These are phyloP conservation scores for Heloderma charlesbogerti DNA, from an alignment of 2,113 vertebrate species.

Conservation along the genomic window DNA sequence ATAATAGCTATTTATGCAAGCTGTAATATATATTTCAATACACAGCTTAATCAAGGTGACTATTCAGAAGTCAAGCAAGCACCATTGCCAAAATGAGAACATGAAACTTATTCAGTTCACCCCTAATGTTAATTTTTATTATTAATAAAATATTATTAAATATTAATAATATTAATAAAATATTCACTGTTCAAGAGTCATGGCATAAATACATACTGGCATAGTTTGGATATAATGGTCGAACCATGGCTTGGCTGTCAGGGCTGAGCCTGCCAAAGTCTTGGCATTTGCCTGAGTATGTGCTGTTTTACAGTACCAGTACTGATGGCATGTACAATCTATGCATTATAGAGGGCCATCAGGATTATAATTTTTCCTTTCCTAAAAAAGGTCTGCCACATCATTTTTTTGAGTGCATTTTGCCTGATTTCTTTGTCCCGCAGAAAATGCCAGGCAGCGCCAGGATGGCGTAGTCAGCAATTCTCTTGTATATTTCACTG, in stretches of 20 bases:
- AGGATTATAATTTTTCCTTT: background rate
- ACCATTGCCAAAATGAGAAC: background rate
- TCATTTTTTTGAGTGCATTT: background rate
- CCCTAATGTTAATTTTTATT: background rate
- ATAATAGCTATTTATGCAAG: background rate
- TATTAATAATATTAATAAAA: no score
- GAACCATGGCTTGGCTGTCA: background rate
- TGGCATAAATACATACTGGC: background rate
- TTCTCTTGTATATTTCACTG: slow-evolving; percentile 95
- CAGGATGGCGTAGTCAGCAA: slow-evolving; percentile 98
- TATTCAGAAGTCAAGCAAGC: slow-evolving; percentile 29
- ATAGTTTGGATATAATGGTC: background rate
- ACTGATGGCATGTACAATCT: background rate
- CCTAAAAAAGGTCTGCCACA: background rate
- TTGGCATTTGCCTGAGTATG: background rate
- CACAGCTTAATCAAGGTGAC: slow-evolving; percentile 20
- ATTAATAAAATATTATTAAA: no score
- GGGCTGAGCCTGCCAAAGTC: background rate
- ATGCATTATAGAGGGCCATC: background rate
- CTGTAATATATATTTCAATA: slow-evolving; percentile 16
- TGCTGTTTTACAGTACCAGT: background rate
- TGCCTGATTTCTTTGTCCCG: background rate
- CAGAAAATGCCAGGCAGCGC: slow-evolving; percentile 95
- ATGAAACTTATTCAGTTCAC: background rate
- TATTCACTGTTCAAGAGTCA: background rate